Evolutionary conservation across 2,797 vertebrate species (phyloP).

Genomic region (Varecia variegata): DNA sequence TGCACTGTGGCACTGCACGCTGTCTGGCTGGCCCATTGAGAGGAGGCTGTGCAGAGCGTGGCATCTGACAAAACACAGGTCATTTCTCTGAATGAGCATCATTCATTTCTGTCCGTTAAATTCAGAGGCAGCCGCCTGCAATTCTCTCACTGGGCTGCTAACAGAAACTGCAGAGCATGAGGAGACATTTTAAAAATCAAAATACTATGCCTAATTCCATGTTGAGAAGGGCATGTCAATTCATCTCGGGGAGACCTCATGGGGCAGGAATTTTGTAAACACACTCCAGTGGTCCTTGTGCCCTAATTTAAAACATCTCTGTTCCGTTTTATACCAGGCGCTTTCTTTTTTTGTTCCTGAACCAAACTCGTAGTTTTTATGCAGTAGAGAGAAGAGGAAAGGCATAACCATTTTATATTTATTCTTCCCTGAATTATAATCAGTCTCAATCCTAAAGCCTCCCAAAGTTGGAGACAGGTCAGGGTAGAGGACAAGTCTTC

Average conservation of each 20-base stretch:
- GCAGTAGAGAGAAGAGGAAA: background rate
- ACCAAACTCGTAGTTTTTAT: background rate
- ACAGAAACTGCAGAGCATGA: slow-evolving; percentile 12
- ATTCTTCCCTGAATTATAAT: slow-evolving; percentile 10
- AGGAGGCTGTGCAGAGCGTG: background rate
- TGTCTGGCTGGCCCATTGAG: background rate
- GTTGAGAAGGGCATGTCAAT: slow-evolving; percentile 34
- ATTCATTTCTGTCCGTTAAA: slow-evolving; percentile 56
- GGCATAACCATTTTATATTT: background rate
- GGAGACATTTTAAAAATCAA: slow-evolving; percentile 51
- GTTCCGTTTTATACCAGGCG: background rate
- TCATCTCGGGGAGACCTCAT: slow-evolving; percentile 31
- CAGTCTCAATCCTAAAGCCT: background rate
- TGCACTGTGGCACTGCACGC: background rate
- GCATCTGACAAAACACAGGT: slow-evolving; percentile 45
- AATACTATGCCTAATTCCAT: slow-evolving; percentile 30
- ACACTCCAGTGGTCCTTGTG: background rate
- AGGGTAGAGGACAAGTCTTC: background rate
- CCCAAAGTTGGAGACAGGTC: background rate
- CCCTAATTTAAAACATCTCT: slow-evolving; percentile 50
- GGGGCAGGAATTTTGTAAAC: slow-evolving; percentile 36
- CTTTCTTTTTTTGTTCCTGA: background rate
- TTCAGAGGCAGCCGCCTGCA: background rate
- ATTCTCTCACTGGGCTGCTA: slow-evolving; percentile 40
- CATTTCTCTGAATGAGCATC: slow-evolving; percentile 10